Evolutionary conservation across 2,888 invertebrate species (phyloP).

Genomic region (Bellardia pandia): DNA sequence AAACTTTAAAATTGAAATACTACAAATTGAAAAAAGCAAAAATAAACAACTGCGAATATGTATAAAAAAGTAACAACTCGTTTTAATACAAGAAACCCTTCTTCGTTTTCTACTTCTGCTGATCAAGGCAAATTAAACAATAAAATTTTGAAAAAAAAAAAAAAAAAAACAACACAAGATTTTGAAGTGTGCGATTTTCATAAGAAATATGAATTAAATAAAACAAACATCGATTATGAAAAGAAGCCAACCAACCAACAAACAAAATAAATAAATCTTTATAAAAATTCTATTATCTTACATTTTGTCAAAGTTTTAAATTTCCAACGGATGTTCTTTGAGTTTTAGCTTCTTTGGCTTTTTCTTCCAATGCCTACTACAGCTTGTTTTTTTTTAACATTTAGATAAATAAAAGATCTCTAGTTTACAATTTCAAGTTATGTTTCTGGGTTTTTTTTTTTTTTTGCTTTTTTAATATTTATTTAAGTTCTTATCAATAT

Average conservation of each 20-base stretch:
- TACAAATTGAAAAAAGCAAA: slow-evolving; percentile 1
- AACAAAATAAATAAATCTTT: slow-evolving; percentile 48
- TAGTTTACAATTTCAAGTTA: slow-evolving; percentile 52
- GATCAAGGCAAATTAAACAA: slow-evolving; percentile 20
- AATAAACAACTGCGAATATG: slow-evolving; percentile 3
- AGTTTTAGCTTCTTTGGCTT: background rate
- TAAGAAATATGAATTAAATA: slow-evolving; percentile 28
- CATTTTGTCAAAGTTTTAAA: slow-evolving; percentile 58
- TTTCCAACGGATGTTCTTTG: slow-evolving; percentile 62
- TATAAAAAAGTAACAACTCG: slow-evolving; percentile 28
- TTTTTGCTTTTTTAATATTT: slow-evolving; percentile 8
- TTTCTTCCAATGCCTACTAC: background rate
- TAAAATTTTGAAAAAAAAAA: background rate
- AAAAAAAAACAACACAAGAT: background rate
- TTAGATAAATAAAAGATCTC: slow-evolving; percentile 47
- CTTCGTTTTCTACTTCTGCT: background rate
- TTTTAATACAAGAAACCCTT: slow-evolving; percentile 26
- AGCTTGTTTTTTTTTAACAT: slow-evolving; percentile 25
- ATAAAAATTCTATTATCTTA: slow-evolving; percentile 41
- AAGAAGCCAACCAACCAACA: background rate
- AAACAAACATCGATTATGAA: slow-evolving; percentile 35
- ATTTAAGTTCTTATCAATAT: slow-evolving; percentile 47
- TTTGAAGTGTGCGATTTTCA: slow-evolving; percentile 21
- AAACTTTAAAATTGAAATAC: slow-evolving; percentile 1
- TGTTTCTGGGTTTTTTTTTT: slow-evolving; percentile 22